Evolutionary conservation across 2,888 invertebrate species (phyloP), one percentile per base, ranked within the genome.

Genomic region (Falcaria lacertinaria): DNA sequence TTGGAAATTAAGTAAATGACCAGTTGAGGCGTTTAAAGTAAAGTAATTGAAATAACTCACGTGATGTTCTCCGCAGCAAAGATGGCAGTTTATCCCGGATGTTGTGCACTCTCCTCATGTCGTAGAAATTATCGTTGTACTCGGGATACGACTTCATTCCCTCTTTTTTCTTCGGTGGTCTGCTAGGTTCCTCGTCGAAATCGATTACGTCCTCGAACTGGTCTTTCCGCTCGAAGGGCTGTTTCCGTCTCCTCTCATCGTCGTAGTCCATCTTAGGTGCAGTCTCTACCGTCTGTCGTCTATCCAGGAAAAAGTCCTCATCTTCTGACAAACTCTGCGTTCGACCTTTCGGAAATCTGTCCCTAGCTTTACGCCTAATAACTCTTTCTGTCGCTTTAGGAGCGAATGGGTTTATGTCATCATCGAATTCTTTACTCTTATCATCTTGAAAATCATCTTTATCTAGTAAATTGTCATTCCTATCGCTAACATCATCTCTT

Each of bases 121-220:
- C 83, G 42, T 77, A 78, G 55, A 81, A 87, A 28, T 28, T 28
- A 28, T 81, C 76, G 2, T 66, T 63, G 48, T 83, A 80, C 28
- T 78, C 71, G 3, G 46, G 34, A 40, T 60, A 61, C 17, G 36
- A 39, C 41, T 47, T 57, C 7, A 4, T 45, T 40, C 43, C 54
- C 39, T 11, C 41, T 42, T 57, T 16, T 25, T 4, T 5, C 14
- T 43, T 42, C 16, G 42, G 7, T 13, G 32, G 22, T 1, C 38
- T 38, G 4, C 25, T 15, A 16, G 28, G 11, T 2, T 28, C 28
- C 3, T 28, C 28, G 11, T 28, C 28, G 7, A 28, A 28, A 1
- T 28, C 28, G 3, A 28, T 28, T 11, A 28, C 28, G 11, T 28
- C 28, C 11, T 28, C 28, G 11, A 28, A 28, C 11, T 1, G 28